These are phyloP conservation scores for Dinoponera quadriceps DNA, from an alignment of 1,140 invertebrate genomes.

Conservation along the genomic window DNA sequence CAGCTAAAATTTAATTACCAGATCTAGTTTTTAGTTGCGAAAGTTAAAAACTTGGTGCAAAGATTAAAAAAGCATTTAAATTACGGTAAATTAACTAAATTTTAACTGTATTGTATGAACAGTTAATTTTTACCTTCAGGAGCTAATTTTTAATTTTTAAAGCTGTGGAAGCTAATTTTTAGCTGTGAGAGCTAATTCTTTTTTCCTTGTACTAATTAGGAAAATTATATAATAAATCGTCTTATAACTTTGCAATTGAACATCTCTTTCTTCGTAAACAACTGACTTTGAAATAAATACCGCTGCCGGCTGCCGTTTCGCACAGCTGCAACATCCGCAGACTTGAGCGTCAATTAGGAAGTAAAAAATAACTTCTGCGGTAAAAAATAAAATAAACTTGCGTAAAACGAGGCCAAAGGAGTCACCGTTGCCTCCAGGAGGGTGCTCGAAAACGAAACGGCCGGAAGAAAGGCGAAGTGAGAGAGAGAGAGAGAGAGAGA, in stretches of 20 bases:
- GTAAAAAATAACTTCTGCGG: conserved; percentile 26
- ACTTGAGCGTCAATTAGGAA: conserved; percentile 9
- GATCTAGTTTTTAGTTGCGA: too few relatives aligned
- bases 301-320: background rate
- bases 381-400: conserved; percentile 30
- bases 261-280: background rate
- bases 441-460: conserved; percentile 39
- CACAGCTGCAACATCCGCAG: background rate
- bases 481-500: conserved; percentile 57
- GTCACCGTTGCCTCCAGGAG: conserved; percentile 12
- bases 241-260: conserved; percentile 8
- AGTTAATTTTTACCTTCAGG: too few relatives aligned
- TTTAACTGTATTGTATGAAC: too few relatives aligned
- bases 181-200: too few relatives aligned
- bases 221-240: background rate
- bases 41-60: too few relatives aligned
- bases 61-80: too few relatives aligned
- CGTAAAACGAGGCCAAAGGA: conserved; percentile 12
- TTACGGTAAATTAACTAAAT: too few relatives aligned
- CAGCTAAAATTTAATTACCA: too few relatives aligned
- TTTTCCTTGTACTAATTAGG: background rate
- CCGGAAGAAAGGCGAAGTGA: conserved; percentile 17
- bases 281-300: conserved; percentile 10
- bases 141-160: too few relatives aligned
- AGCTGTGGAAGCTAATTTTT: too few relatives aligned